Conservation (phyloP, 2,797 vertebrate species). For the Enteromius unitaeniatus region DNA sequence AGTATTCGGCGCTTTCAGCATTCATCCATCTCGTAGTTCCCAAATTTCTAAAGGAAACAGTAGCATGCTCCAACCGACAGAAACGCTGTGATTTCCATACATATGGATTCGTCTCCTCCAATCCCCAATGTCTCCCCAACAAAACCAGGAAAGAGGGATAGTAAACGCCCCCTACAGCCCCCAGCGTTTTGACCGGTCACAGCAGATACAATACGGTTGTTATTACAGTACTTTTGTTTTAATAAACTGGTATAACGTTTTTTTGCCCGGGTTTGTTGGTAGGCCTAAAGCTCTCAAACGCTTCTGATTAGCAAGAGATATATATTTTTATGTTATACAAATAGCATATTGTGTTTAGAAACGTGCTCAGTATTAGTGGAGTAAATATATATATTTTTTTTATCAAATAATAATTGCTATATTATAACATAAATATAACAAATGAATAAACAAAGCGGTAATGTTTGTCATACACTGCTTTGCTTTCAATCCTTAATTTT, state of each 20-base stretch:
- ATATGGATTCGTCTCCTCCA: conserved; percentile 26
- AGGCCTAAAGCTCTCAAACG: background rate
- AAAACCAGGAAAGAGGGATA: conserved; percentile 22
- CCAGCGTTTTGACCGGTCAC: background rate
- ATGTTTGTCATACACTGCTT: too few relatives aligned
- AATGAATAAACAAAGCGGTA: background rate
- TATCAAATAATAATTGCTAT: background rate
- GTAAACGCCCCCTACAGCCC: conserved; percentile 13
- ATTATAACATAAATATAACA: background rate
- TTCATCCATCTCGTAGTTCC: background rate
- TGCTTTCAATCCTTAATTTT: background rate
- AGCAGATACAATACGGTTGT: background rate
- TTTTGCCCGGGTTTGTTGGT: background rate
- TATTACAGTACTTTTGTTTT: background rate
- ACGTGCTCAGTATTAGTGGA: too few relatives aligned
- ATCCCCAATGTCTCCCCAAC: background rate
- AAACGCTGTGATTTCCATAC: conserved; percentile 14
- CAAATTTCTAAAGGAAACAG: background rate
- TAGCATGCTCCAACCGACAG: conserved; percentile 21
- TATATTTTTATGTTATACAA: background rate
- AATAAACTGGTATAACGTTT: background rate
- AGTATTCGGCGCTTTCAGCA: background rate
- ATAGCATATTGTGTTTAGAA: background rate
- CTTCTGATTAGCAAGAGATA: background rate
- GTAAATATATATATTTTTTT: background rate